Base-by-base conservation (phyloP, 92 coral and sea anemone genomes). In the Porites lobata region DNA sequence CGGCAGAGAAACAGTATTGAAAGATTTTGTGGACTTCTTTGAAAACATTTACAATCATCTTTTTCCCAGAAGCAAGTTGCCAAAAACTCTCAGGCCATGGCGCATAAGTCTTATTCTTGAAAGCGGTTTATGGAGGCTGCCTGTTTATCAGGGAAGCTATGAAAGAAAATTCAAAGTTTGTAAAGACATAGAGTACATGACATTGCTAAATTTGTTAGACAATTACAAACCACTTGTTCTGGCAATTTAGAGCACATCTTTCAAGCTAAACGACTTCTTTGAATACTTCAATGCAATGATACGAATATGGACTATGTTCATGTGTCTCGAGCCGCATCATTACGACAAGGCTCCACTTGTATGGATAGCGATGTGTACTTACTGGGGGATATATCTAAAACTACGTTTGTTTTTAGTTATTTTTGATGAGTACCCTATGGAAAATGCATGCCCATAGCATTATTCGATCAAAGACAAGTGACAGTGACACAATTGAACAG, bases 281-380 rank as follows among this genome's bases (percentile, higher is more conserved):
- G 67, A 85, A 19, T 90, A 78, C 74, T 68, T 56, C 54, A 79
- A 78, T 70, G 93, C 85, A 13, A 85, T 90, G 84, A 58, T 90
- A 19, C 69, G 91, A 18, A 69, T 79, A 50, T 87, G 80, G 71
- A 81, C 80, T 2, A 90, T 90, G 93, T 90, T 90, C 50, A 64
- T 76, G 9, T 87, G 85, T 69, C 65, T 79, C 11, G 74, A 69
- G 73, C 78, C 87, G 14, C 70, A 50, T 8, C 93, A 90, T 70
- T 90, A 86, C 18, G 65, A 86, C 86, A 85, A 90, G 54, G 84
- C 94, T 11, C 88, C 94, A 6, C 83, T 91, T 26, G 91, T 91
- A 13, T 91, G 88, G 91, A 29, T 91, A 7, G 38, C 52, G 2
- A 83, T 72, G 72, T 56, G 58, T 51, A 17, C 87, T 1, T 13